Evolutionary conservation across 2,797 vertebrate species (phyloP), one percentile per base, ranked within the genome.

Genomic region (Delichon dasypus): DNA sequence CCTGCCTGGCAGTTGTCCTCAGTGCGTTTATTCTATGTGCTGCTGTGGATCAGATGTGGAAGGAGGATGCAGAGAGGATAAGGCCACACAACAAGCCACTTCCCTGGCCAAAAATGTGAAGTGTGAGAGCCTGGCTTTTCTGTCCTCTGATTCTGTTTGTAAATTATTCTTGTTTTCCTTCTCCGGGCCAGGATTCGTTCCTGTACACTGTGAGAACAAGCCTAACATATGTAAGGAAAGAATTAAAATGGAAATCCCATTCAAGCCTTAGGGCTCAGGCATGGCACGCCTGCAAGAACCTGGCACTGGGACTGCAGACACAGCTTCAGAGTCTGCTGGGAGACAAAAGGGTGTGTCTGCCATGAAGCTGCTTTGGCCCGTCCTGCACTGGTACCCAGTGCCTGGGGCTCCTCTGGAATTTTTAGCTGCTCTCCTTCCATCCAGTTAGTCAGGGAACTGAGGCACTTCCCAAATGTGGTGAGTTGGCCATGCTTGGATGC

Each of bases 201-300:
- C 64, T 3, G 6, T 81, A 2, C 19, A 0, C 51, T 23, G 61
- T 0, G 20, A 85, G 60, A 86, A 72, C 38, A 16, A 68, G 51
- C 47, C 58, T 27, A 11, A 72, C 72, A 29, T 57, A 48, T 21
- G 58, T 54, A 75, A 58, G 51, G 51, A 25, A 44, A 54, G 54
- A 89, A 91, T 88, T 85, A 74, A 93, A 85, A 83, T 77, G 79
- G 87, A 80, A 94, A 92, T 93, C 61, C 84, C 85, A 80, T 67
- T 70, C 75, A 44, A 94, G 90, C 88, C 91, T 94, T 34, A 23
- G 90, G 93, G 88, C 66, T 88, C 1, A 5, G 70, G 66, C 79
- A 32, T 8, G 85, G 38, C 42, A 26, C 0, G 23, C 47, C 75
- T 88, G 82, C 10, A 16, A 58, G 88, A 40, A 44, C 27, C 38